Evolutionary conservation across 2,797 vertebrate species (phyloP).

Genomic region (Kryptopterus vitreolus): DNA sequence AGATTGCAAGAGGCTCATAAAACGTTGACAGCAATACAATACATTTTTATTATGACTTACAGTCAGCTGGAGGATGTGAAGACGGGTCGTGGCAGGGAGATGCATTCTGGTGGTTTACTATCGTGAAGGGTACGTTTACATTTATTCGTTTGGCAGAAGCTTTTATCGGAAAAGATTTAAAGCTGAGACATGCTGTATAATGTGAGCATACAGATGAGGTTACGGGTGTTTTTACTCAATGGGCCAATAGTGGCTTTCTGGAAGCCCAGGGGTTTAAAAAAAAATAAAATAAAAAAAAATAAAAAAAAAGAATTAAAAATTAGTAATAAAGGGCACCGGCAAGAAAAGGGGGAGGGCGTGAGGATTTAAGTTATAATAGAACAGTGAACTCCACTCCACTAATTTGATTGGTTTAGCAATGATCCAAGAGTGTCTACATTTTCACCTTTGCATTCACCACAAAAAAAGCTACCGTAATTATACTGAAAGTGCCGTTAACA

Average conservation of each 20-base stretch:
- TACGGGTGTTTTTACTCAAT: slow-evolving; percentile 28
- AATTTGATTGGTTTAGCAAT: neutral
- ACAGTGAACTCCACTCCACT: neutral
- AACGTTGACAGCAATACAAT: slow-evolving; percentile 38
- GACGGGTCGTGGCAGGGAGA: slow-evolving; percentile 35
- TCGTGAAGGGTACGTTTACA: slow-evolving; percentile 18
- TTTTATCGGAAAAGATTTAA: slow-evolving; percentile 23
- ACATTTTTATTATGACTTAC: slow-evolving; percentile 44
- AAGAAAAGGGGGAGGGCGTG: neutral
- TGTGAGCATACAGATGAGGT: slow-evolving; percentile 5
- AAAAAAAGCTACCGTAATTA: too few species aligned
- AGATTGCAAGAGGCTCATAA: slow-evolving; percentile 30
- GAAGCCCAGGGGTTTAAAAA: neutral
- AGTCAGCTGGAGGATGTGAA: slow-evolving; percentile 18
- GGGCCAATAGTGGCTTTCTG: slow-evolving; percentile 6
- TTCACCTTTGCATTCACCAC: neutral
- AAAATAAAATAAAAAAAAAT: neutral
- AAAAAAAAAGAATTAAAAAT: neutral
- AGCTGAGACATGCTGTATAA: neutral
- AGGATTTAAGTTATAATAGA: neutral
- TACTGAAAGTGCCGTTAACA: too few species aligned
- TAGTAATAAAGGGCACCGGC: neutral
- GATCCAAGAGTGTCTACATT: neutral
- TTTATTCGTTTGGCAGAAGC: slow-evolving; percentile 23
- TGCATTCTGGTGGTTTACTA: slow-evolving; percentile 42